Evolutionary conservation across 2,113 vertebrate species (phyloP).

Genomic region (Panthera leo): DNA sequence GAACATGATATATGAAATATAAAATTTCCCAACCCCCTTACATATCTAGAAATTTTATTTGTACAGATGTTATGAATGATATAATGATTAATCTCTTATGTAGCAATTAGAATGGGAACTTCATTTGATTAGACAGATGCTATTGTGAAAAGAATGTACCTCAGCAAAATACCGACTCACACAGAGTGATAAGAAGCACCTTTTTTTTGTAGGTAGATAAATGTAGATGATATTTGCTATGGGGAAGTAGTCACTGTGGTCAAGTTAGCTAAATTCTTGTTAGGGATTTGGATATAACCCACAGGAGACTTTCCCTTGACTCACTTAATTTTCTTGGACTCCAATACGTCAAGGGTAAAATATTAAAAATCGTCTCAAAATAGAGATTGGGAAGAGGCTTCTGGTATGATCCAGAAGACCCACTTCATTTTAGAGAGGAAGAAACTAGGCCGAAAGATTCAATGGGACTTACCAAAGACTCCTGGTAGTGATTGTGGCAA

Average conservation of each 20-base stretch:
- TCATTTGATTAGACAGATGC: constrained; percentile 63
- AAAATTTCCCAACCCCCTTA: constrained; percentile 43
- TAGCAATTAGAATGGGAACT: constrained; percentile 56
- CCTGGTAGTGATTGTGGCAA: not conserved
- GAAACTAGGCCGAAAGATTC: not conserved
- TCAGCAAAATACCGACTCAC: constrained; percentile 42
- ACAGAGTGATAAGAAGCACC: not conserved
- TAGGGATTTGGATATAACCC: not conserved
- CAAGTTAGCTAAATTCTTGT: not conserved
- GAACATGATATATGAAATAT: constrained; percentile 48
- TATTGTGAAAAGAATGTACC: constrained; percentile 54
- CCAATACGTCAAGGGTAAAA: not conserved
- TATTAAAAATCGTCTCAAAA: constrained; percentile 19
- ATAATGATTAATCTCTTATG: constrained; percentile 50
- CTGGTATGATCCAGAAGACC: not conserved
- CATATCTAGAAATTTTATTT: constrained; percentile 60
- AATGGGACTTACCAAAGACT: not conserved
- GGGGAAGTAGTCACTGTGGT: not conserved
- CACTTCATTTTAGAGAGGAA: constrained; percentile 21
- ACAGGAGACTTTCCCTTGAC: not conserved
- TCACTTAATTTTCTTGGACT: not conserved
- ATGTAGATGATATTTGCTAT: not conserved
- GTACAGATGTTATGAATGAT: constrained; percentile 65
- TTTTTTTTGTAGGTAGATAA: not conserved
- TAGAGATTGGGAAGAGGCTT: not conserved